phyloP scores from a whole-genome alignment of 2,888 invertebrate species.

The Dione juno region DNA sequence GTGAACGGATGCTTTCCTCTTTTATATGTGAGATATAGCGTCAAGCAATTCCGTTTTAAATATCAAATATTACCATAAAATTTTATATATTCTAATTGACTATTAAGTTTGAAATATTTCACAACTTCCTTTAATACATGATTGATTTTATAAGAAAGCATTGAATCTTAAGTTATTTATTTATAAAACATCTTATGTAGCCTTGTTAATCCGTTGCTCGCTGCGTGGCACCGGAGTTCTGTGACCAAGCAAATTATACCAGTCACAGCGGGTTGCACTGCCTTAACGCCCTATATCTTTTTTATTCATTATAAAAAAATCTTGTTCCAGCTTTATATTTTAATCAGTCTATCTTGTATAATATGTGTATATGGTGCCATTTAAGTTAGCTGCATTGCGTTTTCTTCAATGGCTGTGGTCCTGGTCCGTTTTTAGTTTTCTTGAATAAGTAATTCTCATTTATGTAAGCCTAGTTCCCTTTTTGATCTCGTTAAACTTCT shows the following conservation, averaged over 20 bases:
- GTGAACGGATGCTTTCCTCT: too few species aligned
- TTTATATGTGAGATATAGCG: too few species aligned
- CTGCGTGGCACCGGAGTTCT: slow-evolving; percentile 48
- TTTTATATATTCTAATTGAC: too few species aligned
- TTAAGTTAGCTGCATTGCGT: slow-evolving; percentile 10
- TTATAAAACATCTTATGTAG: slow-evolving; percentile 20
- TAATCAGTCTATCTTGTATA: slow-evolving; percentile 7
- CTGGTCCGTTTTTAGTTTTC: background rate
- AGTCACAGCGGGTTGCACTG: slow-evolving; percentile 64
- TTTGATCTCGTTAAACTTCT: too few species aligned
- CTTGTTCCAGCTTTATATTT: slow-evolving; percentile 41
- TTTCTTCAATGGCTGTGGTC: background rate
- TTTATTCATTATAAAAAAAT: slow-evolving; percentile 50
- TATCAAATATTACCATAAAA: too few species aligned
- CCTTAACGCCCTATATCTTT: slow-evolving; percentile 66
- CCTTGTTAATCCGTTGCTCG: slow-evolving; percentile 27
- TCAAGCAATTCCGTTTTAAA: too few species aligned
- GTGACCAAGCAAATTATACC: slow-evolving; percentile 68
- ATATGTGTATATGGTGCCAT: background rate
- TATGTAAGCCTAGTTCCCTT: too few species aligned
- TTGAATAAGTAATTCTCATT: background rate
- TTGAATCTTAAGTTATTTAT: slow-evolving; percentile 4
- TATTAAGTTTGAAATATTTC: background rate
- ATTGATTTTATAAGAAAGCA: background rate
- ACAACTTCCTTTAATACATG: background rate